Evolutionary conservation across 2,113 vertebrate species (phyloP).

Genomic region (Thomomys bottae): DNA sequence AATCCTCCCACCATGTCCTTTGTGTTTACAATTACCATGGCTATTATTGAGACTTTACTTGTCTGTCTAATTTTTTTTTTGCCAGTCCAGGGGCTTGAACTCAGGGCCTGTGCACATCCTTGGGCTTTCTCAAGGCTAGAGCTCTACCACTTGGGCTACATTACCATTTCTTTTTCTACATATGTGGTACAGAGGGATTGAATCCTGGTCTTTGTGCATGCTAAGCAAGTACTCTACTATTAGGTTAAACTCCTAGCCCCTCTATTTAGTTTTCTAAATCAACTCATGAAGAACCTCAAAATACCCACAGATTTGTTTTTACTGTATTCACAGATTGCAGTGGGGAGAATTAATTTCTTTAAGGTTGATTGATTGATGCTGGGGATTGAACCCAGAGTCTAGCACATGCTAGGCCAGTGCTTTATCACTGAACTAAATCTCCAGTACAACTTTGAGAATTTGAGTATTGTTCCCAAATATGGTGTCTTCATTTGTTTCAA

Average conservation of each 20-base stretch:
- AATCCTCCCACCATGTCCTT: not conserved
- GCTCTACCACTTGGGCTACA: too few species aligned
- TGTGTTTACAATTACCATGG: constrained; percentile 25
- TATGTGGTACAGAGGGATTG: too few species aligned
- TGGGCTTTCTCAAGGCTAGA: too few species aligned
- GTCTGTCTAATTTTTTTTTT: not conserved
- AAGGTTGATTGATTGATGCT: not conserved
- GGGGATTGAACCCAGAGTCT: not conserved
- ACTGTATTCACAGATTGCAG: not conserved
- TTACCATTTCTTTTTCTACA: too few species aligned
- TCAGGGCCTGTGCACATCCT: too few species aligned
- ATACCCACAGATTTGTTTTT: not conserved
- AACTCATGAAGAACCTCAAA: not conserved
- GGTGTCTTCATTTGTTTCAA: not conserved
- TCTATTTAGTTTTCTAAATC: not conserved
- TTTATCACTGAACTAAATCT: not conserved
- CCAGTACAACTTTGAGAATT: not conserved
- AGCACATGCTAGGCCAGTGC: not conserved
- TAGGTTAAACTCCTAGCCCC: too few species aligned
- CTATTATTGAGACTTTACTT: not conserved
- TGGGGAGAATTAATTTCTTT: not conserved
- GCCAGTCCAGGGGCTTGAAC: too few species aligned
- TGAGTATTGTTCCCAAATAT: not conserved
- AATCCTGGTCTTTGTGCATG: too few species aligned
- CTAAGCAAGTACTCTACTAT: too few species aligned